Conservation (phyloP, 2,888 invertebrate species). For the Oegoconia quadripuncta region DNA sequence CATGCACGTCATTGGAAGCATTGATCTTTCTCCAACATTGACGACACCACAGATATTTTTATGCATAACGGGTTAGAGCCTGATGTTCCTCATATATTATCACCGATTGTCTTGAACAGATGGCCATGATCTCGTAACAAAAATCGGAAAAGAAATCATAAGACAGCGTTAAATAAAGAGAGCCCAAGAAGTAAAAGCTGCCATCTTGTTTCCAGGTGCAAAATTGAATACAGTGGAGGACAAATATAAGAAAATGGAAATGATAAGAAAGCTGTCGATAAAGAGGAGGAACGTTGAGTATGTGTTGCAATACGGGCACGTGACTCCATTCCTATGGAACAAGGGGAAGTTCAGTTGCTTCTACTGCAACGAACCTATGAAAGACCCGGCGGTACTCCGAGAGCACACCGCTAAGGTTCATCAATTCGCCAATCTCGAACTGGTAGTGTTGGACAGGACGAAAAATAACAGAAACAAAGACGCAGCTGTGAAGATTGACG, state of each 20-base stretch:
- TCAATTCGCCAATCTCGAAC: conserved; percentile 56
- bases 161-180: conserved; percentile 6
- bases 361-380: conserved; percentile 61
- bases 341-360: conserved; percentile 66
- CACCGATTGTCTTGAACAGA: too few relatives aligned
- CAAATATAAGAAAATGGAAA: conserved; percentile 64
- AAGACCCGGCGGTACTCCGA: conserved; percentile 49
- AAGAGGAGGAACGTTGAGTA: conserved; percentile 68
- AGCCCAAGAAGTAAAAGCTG: conserved; percentile 29
- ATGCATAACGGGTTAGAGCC: too few relatives aligned
- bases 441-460: conserved; percentile 58
- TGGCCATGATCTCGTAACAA: too few relatives aligned
- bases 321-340: conserved; percentile 68
- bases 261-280: conserved; percentile 52
- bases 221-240: conserved; percentile 59
- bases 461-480: conserved; percentile 67
- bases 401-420: conserved; percentile 53
- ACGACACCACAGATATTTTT: too few relatives aligned
- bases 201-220: conserved; percentile 66
- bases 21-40: too few relatives aligned
- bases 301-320: conserved; percentile 63
- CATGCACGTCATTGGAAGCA: too few relatives aligned
- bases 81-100: too few relatives aligned
- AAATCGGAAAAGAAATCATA: too few relatives aligned
- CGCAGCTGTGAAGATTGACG: conserved; percentile 69